phyloP scores from a whole-genome alignment of 2,888 invertebrate genomes.

The Syritta pipiens region DNA sequence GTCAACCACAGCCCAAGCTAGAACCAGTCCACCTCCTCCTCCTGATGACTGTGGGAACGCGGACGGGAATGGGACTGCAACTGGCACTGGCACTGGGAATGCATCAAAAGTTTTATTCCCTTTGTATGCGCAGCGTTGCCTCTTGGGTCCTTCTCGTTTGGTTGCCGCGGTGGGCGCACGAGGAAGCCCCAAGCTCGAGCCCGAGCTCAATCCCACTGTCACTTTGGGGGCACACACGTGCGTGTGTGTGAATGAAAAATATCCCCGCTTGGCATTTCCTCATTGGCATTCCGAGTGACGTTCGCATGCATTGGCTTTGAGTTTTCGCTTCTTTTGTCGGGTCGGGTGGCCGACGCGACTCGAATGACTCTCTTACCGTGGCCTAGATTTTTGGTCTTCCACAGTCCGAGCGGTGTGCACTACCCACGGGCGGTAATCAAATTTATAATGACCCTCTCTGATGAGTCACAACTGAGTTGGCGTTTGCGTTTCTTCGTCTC shows the following conservation, averaged over 20 bases:
- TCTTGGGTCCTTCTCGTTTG: conserved; percentile 16
- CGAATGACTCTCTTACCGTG: conserved; percentile 45
- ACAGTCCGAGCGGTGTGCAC: neutral
- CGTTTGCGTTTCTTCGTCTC: neutral
- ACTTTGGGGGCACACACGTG: conserved; percentile 43
- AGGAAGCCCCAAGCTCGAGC: no score
- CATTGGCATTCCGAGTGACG: conserved; percentile 63
- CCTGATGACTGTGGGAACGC: conserved; percentile 2
- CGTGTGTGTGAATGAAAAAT: conserved; percentile 36
- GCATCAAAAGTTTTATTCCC: conserved; percentile 35
- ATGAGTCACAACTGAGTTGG: conserved; percentile 38
- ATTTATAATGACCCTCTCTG: conserved; percentile 34
- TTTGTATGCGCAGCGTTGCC: conserved; percentile 48
- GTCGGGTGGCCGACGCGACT: no score
- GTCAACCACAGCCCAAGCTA: conserved; percentile 50
- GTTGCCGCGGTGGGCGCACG: conserved; percentile 33
- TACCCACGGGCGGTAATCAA: conserved; percentile 30
- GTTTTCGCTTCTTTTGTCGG: conserved; percentile 5
- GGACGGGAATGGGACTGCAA: conserved; percentile 47
- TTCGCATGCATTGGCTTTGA: conserved; percentile 51
- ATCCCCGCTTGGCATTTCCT: conserved; percentile 54
- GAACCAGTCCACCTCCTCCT: conserved; percentile 66
- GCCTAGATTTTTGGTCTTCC: conserved; percentile 48
- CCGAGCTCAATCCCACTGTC: conserved; percentile 46
- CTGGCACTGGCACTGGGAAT: conserved; percentile 45